phyloP scores from a whole-genome alignment of 2,888 invertebrate species.

The Ophonus ardosiacus region DNA sequence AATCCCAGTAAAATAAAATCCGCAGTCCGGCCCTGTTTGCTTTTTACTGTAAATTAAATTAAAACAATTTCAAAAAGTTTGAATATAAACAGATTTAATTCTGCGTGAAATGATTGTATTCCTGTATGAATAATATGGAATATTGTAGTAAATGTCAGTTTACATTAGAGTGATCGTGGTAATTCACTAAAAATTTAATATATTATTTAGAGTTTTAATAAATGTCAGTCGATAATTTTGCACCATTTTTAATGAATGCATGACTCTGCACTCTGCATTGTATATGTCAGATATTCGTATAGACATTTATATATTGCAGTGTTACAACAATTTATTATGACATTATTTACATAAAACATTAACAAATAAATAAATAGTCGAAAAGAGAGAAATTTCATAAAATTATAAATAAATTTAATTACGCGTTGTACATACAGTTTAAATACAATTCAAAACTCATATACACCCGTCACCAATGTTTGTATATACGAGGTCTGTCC shows the following conservation, averaged over 20 bases:
- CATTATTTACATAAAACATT: background rate
- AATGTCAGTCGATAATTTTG: slow-evolving; percentile 28
- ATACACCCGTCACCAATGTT: too few species aligned
- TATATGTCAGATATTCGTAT: slow-evolving; percentile 30
- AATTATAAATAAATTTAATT: background rate
- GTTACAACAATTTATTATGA: background rate
- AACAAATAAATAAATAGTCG: background rate
- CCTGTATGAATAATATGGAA: slow-evolving; percentile 17
- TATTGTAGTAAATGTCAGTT: slow-evolving; percentile 36
- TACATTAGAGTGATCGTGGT: slow-evolving; percentile 2
- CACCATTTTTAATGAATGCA: slow-evolving; percentile 35
- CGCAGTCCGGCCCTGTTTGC: too few species aligned
- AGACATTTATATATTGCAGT: background rate
- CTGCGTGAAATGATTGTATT: background rate
- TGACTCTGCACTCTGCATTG: background rate
- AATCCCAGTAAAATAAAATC: too few species aligned
- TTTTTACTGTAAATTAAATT: background rate
- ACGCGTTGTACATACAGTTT: background rate
- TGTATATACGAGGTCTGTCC: too few species aligned
- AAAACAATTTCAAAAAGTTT: background rate
- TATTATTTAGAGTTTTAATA: slow-evolving; percentile 58
- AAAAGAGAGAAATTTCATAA: background rate
- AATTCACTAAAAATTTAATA: slow-evolving; percentile 54
- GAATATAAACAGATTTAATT: too few species aligned
- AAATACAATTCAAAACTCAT: background rate